Evolutionary conservation across 2,113 vertebrate genomes (phyloP).

Genomic region (Platanista minor): DNA sequence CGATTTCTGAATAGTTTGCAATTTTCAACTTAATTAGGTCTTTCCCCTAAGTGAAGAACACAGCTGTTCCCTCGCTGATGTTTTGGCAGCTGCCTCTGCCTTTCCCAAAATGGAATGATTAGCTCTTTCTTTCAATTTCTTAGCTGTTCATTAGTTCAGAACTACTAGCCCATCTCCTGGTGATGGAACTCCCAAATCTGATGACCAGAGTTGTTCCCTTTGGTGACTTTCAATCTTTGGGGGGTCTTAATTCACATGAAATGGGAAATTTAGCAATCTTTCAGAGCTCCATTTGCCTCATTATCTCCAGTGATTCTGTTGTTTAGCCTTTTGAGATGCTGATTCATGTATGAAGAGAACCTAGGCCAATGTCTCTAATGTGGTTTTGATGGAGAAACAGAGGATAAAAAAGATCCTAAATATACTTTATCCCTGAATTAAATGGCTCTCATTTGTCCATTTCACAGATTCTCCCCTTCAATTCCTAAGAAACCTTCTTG

Average conservation of each 20-base stretch:
- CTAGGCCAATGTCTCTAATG: constrained; percentile 18
- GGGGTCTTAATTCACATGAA: constrained; percentile 72
- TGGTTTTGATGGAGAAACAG: constrained; percentile 48
- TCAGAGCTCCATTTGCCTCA: constrained; percentile 70
- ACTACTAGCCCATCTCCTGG: constrained; percentile 55
- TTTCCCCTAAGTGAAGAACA: constrained; percentile 71
- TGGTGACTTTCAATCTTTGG: constrained; percentile 68
- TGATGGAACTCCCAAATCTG: constrained; percentile 60
- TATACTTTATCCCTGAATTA: constrained; percentile 30
- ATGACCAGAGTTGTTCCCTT: constrained; percentile 41
- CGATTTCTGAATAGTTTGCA: constrained; percentile 72
- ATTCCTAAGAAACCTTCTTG: constrained; percentile 44
- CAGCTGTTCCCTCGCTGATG: constrained; percentile 46
- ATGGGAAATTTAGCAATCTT: constrained; percentile 68
- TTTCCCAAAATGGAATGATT: constrained; percentile 52
- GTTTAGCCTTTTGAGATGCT: constrained; percentile 74
- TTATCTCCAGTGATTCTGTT: constrained; percentile 73
- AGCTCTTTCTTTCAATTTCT: constrained; percentile 70
- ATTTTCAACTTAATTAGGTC: constrained; percentile 72
- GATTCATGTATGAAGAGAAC: constrained; percentile 63
- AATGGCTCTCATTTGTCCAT: constrained; percentile 30
- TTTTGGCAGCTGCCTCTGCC: constrained; percentile 54
- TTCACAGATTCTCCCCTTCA: not conserved
- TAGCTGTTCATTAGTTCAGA: constrained; percentile 62
- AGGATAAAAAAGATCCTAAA: constrained; percentile 7